Conservation (phyloP, 2,888 invertebrate genomes). For the Epistrophe grossulariae region DNA sequence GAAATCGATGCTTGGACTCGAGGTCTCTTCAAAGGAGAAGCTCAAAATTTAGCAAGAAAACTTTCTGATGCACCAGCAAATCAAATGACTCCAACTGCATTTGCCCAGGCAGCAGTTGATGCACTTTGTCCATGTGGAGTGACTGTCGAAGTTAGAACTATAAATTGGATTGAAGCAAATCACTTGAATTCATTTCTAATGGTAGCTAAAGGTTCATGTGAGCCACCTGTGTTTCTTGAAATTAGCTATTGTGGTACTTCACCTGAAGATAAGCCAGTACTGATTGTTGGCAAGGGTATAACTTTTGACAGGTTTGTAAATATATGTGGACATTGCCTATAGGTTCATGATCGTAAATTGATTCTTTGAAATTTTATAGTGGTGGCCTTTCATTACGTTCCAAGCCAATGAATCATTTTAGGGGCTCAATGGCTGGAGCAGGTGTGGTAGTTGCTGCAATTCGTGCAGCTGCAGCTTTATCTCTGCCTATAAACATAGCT, state of each 20-base stretch:
- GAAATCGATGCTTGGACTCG: constrained; percentile 85
- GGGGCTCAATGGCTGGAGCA: constrained; percentile 86
- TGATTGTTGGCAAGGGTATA: constrained; percentile 85
- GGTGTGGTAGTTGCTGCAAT: constrained; percentile 85
- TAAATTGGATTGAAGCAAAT: constrained; percentile 84
- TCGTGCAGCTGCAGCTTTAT: constrained; percentile 83
- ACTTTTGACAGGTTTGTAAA: constrained; percentile 85
- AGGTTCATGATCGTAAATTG: too few relatives aligned
- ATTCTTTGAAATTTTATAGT: constrained; percentile 41
- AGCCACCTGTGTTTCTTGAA: constrained; percentile 85
- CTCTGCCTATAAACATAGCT: constrained; percentile 84
- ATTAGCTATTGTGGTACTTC: constrained; percentile 83
- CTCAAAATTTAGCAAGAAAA: constrained; percentile 88
- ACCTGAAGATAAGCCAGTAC: constrained; percentile 82
- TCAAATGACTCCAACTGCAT: constrained; percentile 88
- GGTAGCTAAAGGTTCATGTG: constrained; percentile 80
- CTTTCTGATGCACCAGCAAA: constrained; percentile 89
- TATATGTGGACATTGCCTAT: not conserved
- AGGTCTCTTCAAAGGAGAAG: constrained; percentile 87
- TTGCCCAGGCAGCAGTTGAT: constrained; percentile 86
- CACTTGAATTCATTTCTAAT: constrained; percentile 84
- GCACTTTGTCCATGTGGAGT: constrained; percentile 85
- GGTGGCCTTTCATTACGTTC: constrained; percentile 76
- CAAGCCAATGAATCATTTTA: constrained; percentile 64
- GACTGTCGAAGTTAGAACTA: constrained; percentile 81